phyloP scores from a whole-genome alignment of 2,797 vertebrate genomes.

The Mycteria americana region DNA sequence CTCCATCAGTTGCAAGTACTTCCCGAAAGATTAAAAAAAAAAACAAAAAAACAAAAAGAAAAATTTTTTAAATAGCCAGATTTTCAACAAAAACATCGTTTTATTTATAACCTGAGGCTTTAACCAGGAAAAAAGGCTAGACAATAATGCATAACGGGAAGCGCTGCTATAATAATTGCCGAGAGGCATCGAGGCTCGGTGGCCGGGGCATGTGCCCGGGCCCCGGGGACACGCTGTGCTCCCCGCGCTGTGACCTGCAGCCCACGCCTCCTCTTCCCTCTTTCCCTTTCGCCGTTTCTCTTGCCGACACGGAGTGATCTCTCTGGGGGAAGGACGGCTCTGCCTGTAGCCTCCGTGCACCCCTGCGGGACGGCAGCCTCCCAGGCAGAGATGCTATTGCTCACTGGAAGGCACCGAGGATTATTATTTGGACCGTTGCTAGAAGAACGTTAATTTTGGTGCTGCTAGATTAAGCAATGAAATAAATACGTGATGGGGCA shows the following conservation, averaged over 20 bases:
- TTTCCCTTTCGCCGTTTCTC: background rate
- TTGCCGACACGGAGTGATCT: background rate
- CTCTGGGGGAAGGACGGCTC: background rate
- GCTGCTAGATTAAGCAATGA: background rate
- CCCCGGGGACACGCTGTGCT: background rate
- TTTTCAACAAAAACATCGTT: background rate
- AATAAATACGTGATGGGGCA: background rate
- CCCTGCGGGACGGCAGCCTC: background rate
- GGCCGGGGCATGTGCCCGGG: background rate
- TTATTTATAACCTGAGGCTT: background rate
- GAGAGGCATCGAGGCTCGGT: background rate
- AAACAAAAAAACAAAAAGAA: no score
- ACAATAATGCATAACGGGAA: background rate
- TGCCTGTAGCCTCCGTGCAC: background rate
- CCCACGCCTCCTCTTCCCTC: background rate
- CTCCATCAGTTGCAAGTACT: background rate
- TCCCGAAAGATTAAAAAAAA: background rate
- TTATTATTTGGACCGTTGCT: background rate
- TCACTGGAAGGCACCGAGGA: background rate
- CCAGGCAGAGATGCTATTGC: accelerated
- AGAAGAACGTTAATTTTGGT: background rate
- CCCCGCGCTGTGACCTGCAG: background rate
- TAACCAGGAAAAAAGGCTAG: background rate
- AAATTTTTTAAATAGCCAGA: background rate
- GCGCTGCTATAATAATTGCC: background rate